Conservation (phyloP, 2,888 invertebrate genomes). For the Ariolimax columbianus region DNA sequence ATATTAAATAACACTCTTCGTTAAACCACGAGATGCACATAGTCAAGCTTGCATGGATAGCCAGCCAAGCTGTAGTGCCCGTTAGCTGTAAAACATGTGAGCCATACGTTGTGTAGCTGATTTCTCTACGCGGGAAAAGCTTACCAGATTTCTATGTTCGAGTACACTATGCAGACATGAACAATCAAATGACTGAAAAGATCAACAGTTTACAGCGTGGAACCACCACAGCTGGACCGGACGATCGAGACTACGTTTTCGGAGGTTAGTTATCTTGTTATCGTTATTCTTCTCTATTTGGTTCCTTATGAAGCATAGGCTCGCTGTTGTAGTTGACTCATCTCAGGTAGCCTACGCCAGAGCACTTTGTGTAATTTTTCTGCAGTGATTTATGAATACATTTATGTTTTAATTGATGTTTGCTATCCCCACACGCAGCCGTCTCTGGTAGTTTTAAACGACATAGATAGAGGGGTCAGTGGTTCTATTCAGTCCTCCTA, state of each 20-base stretch:
- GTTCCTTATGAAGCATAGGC: too few species aligned
- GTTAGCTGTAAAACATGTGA: background rate
- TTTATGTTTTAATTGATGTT: too few species aligned
- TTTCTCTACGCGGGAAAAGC: background rate
- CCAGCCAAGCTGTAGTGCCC: background rate
- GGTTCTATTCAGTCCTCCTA: too few species aligned
- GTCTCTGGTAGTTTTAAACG: too few species aligned
- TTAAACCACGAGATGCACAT: background rate
- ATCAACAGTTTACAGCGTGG: constrained; percentile 15
- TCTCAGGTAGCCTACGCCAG: too few species aligned
- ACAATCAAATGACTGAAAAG: constrained; percentile 23
- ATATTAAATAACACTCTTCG: background rate
- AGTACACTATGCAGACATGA: background rate
- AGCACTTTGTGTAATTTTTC: too few species aligned
- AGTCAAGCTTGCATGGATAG: background rate
- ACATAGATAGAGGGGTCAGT: too few species aligned
- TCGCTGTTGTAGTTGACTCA: too few species aligned
- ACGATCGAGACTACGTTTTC: constrained; percentile 42
- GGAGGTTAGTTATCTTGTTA: constrained; percentile 34
- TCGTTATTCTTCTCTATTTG: too few species aligned
- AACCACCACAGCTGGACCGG: constrained; percentile 13
- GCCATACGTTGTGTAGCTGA: background rate
- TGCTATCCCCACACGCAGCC: too few species aligned
- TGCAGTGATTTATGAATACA: too few species aligned
- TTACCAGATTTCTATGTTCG: background rate